These are phyloP conservation scores for Mellivora capensis DNA, from an alignment of 2,113 vertebrate genomes.

Conservation along the genomic window DNA sequence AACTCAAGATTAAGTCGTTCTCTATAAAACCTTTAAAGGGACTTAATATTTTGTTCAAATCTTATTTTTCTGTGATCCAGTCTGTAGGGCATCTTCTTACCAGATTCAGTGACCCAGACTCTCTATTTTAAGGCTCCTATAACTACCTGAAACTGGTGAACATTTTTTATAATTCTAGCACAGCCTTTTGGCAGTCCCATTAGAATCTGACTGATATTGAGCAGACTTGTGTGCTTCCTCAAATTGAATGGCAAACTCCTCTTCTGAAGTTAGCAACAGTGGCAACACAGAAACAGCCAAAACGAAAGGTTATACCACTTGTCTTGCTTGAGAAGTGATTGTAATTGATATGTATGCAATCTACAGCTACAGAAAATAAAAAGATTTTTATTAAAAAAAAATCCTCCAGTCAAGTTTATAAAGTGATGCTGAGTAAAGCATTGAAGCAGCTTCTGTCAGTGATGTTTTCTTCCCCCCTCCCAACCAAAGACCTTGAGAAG, in stretches of 20 bases:
- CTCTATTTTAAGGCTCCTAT: not conserved
- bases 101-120: not conserved
- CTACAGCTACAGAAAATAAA: not conserved
- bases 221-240: not conserved
- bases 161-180: not conserved
- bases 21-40: not conserved
- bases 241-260: constrained; percentile 3
- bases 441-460: not conserved
- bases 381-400: not conserved
- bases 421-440: not conserved
- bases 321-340: not conserved
- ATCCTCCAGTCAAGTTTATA: not conserved
- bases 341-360: not conserved
- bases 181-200: not conserved
- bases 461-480: not conserved
- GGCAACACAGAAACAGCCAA: not conserved
- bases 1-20: not conserved
- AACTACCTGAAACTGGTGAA: not conserved
- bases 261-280: not conserved
- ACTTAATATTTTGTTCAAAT: not conserved
- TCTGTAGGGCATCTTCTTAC: not conserved
- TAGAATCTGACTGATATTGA: not conserved
- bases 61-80: not conserved
- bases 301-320: not conserved
- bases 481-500: not conserved